A percentile compares a stretch with the other conserved stretches of the same genome.
phyloP scores from a whole-genome alignment of 1,140 invertebrate genomes.

The Drosophila bipectinata region DNA sequence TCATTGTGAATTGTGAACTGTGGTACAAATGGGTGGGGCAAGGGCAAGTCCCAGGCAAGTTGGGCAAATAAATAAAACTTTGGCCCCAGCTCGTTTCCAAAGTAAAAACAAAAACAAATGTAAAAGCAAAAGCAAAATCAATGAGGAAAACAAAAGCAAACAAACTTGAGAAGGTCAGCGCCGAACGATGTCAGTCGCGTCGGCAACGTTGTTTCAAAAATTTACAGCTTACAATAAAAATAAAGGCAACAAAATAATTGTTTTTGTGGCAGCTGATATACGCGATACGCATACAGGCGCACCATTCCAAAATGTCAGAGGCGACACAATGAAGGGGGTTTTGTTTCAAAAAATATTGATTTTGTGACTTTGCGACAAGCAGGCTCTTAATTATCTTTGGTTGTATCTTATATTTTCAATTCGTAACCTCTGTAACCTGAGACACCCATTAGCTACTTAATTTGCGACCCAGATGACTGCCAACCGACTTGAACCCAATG shows the following conservation, averaged over 20 bases:
- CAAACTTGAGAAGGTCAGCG: slow-evolving; percentile 77
- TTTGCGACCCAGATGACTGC: slow-evolving; percentile 24
- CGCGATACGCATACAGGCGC: slow-evolving; percentile 14
- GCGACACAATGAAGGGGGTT: slow-evolving; percentile 8
- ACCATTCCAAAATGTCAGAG: slow-evolving; percentile 36
- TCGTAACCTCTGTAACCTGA: background rate
- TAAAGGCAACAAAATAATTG: slow-evolving; percentile 45
- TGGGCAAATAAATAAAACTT: slow-evolving; percentile 71
- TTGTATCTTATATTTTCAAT: too few species aligned
- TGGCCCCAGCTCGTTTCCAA: slow-evolving; percentile 45
- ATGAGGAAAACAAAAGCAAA: slow-evolving; percentile 32
- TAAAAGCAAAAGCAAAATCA: slow-evolving; percentile 18
- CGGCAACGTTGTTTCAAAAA: slow-evolving; percentile 47
- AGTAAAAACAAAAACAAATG: slow-evolving; percentile 15
- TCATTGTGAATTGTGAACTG: slow-evolving; percentile 1
- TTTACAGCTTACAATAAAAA: slow-evolving; percentile 72
- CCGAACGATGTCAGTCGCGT: slow-evolving; percentile 42
- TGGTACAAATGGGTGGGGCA: slow-evolving; percentile 2
- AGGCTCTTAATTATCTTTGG: background rate
- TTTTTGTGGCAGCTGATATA: slow-evolving; percentile 18
- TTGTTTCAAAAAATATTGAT: background rate
- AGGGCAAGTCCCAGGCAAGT: slow-evolving; percentile 53
- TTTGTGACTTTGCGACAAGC: background rate
- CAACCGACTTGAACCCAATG: slow-evolving; percentile 40
- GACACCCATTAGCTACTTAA: background rate